Evolutionary conservation across 92 coral and sea anemone genomes (phyloP).

Genomic region (Parazoanthus atlanticus): DNA sequence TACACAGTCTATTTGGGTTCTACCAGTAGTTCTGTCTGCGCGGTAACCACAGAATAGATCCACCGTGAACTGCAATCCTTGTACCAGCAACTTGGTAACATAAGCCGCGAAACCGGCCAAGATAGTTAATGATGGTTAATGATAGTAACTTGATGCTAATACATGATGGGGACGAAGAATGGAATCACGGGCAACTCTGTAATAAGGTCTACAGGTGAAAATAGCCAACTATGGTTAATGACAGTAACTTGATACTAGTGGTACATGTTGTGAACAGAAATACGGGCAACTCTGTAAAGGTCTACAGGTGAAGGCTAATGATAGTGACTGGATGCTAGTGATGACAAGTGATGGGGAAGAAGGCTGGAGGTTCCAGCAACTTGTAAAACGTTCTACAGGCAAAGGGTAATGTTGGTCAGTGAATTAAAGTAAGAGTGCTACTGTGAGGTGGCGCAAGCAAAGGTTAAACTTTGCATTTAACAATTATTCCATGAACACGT

Average conservation of each 20-base stretch:
- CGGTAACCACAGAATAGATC: not conserved
- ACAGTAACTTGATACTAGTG: not conserved
- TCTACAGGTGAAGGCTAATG: not conserved
- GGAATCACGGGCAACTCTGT: not conserved
- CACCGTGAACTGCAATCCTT: not conserved
- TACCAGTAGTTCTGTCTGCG: not conserved
- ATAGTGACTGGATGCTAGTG: not conserved
- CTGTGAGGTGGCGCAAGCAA: too few relatives aligned
- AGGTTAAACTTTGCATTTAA: too few relatives aligned
- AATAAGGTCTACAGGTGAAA: not conserved
- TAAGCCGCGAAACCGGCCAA: not conserved
- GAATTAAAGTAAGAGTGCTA: too few relatives aligned
- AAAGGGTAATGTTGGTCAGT: too few relatives aligned
- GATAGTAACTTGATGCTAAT: not conserved
- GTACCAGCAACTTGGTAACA: not conserved
- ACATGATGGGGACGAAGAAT: not conserved
- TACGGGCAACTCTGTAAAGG: not conserved
- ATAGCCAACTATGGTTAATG: not conserved
- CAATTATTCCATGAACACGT: too few relatives aligned
- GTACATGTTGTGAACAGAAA: too few relatives aligned
- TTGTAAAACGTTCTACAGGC: too few relatives aligned
- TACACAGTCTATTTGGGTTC: not conserved
- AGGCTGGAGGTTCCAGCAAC: too few relatives aligned
- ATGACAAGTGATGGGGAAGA: not conserved
- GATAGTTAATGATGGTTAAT: not conserved